Base-by-base conservation (phyloP, 2,888 invertebrate genomes). In the Keiferia lycopersicella region DNA sequence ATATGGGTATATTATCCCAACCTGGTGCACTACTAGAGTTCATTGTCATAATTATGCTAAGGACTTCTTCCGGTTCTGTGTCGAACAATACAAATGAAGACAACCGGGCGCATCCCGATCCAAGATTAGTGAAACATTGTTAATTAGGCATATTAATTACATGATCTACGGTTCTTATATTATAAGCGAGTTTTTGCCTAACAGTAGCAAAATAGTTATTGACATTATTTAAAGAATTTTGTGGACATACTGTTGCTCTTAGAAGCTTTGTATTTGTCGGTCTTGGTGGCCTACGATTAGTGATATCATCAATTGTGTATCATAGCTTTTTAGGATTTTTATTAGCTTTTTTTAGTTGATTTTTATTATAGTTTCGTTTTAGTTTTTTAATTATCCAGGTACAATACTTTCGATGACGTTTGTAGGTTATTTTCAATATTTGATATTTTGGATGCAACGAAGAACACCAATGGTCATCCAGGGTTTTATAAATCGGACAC, bases 181-280 rank as follows among this genome's bases (percentile, higher is more conserved):
- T 48, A 6, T 48, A 11, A 8, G 48, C 8, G 1, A 48, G 18
- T 48, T 48, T 48, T 48, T 18, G n/a, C 7, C 48, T 2, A 16
- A 48, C 16, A n/a, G n/a, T 48, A n/a, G 48, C 48, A 48, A 48
- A 48, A 48, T 48, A 48, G 14, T n/a, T 16, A 16, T 48, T 48
- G 7, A 48, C 48, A 18, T 16, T 16, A 16, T 48, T 48, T n/a
- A 48, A 7, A 16, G 48, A 48, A 4, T 48, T 16, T 48, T n/a
- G 6, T 12, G 48, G 48, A 7, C 16, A 48, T 12, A 14, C 16
- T 16, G n/a, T n/a, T 16, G 48, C 48, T 14, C 8, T 48, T 14
- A 48, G 18, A 16, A 48, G 48, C 7, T 48, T 8, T 18, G 48
- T 48, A 16, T 48, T 48, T 48, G 30, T 48, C 6, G 48, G 7